Conservation (phyloP, 2,113 vertebrate species). For the Melanerpes formicivorus region DNA sequence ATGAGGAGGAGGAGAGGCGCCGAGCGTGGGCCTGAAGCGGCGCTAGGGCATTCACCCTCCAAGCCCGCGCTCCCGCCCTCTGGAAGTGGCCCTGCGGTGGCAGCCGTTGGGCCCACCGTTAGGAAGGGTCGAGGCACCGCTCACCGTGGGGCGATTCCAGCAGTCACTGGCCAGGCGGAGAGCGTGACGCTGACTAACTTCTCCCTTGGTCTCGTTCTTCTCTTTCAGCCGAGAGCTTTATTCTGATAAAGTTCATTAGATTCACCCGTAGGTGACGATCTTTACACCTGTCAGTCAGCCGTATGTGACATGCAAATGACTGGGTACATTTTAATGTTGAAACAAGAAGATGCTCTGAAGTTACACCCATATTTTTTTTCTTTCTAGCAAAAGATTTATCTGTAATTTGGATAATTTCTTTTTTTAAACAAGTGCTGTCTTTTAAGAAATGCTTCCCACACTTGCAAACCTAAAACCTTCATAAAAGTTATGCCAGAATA, state of each 20-base stretch:
- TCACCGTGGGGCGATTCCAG: accelerated
- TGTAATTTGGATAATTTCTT: background rate
- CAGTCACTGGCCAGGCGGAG: background rate
- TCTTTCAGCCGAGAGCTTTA: accelerated
- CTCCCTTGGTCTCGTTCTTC: background rate
- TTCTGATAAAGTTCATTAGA: background rate
- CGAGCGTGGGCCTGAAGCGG: background rate
- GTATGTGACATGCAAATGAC: background rate
- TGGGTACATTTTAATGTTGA: background rate
- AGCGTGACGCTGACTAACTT: accelerated
- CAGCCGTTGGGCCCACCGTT: background rate
- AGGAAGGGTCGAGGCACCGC: accelerated
- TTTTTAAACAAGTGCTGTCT: background rate
- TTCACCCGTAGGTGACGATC: background rate
- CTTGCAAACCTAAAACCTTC: background rate
- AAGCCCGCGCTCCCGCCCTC: background rate
- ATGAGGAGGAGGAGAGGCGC: background rate
- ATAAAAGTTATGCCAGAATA: background rate
- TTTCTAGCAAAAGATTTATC: background rate
- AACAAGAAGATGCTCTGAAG: background rate
- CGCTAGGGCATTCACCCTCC: background rate
- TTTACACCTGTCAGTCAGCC: background rate
- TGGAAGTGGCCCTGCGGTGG: background rate
- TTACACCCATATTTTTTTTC: background rate
- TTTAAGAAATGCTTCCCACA: conserved; percentile 13